Conservation (phyloP, 2,113 vertebrate species). For the Electrona antarctica region DNA sequence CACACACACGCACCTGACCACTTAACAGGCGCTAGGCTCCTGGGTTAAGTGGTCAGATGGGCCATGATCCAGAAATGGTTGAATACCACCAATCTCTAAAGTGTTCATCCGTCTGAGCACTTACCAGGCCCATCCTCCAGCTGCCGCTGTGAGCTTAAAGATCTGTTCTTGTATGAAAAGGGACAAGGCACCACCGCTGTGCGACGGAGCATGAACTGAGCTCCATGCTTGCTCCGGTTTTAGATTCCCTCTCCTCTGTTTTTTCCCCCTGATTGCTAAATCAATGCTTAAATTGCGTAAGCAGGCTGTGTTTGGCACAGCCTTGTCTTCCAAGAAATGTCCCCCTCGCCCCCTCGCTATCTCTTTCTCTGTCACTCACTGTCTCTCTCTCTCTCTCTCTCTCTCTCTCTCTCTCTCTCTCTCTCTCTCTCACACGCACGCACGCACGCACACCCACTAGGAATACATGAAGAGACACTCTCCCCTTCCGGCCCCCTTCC, state of each 20-base stretch:
- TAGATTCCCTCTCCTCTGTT: slow-evolving; percentile 27
- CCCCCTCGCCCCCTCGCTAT: slow-evolving; percentile 1
- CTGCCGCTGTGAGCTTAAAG: too few species aligned
- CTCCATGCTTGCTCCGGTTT: background rate
- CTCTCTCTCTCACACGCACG: slow-evolving; percentile 43
- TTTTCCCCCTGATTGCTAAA: slow-evolving; percentile 75
- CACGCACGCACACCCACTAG: background rate
- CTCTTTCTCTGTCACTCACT: background rate
- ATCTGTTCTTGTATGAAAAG: too few species aligned
- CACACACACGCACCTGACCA: too few species aligned
- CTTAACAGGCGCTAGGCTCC: too few species aligned
- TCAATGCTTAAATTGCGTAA: slow-evolving; percentile 79
- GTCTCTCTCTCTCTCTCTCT: slow-evolving; percentile 17
- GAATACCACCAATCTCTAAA: too few species aligned
- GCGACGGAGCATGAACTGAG: too few species aligned
- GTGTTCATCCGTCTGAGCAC: too few species aligned
- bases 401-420: background rate
- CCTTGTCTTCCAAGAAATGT: slow-evolving; percentile 68
- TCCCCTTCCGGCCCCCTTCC: slow-evolving; percentile 39
- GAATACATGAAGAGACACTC: slow-evolving; percentile 43
- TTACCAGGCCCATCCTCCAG: too few species aligned
- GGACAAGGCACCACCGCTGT: too few species aligned
- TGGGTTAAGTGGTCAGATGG: too few species aligned
- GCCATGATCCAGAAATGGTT: too few species aligned
- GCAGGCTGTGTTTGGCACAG: slow-evolving; percentile 77